Conservation (phyloP, 2,113 vertebrate genomes). For the Mesitornis unicolor region DNA sequence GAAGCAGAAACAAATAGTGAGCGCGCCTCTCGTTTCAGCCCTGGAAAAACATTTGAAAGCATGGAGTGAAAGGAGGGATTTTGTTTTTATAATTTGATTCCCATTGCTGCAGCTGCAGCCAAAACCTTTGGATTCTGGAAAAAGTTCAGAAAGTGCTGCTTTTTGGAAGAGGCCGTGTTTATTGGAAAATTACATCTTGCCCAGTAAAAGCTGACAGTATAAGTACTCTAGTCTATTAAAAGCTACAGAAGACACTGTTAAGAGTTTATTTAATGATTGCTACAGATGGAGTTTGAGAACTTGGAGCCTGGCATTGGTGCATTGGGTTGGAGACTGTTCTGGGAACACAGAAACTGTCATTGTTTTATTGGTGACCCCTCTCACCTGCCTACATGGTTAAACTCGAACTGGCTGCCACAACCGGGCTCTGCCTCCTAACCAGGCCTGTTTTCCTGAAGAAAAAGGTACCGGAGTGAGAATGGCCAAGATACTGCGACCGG, state of each 20-base stretch:
- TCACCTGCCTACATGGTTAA: not conserved
- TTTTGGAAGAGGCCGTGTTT: slow-evolving; percentile 63
- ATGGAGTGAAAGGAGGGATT: slow-evolving; percentile 60
- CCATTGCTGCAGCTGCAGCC: slow-evolving; percentile 66
- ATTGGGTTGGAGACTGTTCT: not conserved
- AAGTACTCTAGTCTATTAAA: slow-evolving; percentile 64
- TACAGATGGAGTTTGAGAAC: slow-evolving; percentile 40
- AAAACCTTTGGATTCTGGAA: slow-evolving; percentile 65
- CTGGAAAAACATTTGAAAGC: slow-evolving; percentile 69
- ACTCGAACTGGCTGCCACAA: not conserved
- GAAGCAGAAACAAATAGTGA: slow-evolving; percentile 71
- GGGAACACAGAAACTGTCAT: not conserved
- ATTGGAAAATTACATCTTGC: slow-evolving; percentile 71
- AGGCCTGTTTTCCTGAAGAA: not conserved
- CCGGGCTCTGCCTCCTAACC: not conserved
- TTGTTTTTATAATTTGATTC: slow-evolving; percentile 72
- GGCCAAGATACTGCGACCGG: not conserved
- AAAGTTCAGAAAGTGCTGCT: slow-evolving; percentile 69
- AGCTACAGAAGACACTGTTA: slow-evolving; percentile 52
- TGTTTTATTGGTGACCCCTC: not conserved
- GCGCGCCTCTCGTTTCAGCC: slow-evolving; percentile 34
- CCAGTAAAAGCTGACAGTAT: slow-evolving; percentile 63
- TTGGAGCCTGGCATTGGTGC: not conserved
- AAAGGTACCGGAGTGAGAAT: not conserved
- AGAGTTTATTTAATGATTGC: slow-evolving; percentile 57